phyloP scores from a whole-genome alignment of 2,113 vertebrate genomes.

The Macaca fascicularis region DNA sequence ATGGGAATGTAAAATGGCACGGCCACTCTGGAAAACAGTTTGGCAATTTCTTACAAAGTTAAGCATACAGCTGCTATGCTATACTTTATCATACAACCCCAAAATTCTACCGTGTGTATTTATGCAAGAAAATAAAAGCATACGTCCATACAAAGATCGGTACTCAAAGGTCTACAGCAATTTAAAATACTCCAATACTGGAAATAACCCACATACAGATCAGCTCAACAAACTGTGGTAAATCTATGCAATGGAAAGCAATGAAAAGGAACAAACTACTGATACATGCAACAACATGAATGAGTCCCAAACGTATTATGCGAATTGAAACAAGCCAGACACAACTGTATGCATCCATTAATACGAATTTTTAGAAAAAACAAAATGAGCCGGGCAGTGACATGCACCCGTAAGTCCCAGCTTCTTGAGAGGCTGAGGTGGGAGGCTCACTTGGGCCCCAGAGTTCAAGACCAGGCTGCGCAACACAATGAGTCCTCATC shows the following conservation, averaged over 20 bases:
- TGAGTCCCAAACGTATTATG: background rate
- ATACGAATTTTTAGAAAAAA: background rate
- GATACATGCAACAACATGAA: background rate
- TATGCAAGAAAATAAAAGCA: background rate
- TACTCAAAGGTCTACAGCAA: background rate
- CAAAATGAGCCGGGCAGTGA: background rate
- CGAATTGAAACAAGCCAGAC: background rate
- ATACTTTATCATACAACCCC: background rate
- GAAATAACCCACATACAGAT: background rate
- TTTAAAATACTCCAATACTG: constrained; percentile 10
- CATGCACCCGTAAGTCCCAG: background rate
- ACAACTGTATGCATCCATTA: background rate
- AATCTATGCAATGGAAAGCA: background rate
- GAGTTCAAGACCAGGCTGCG: background rate
- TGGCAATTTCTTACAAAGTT: background rate
- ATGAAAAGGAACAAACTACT: background rate
- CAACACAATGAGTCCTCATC: background rate
- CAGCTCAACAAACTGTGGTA: background rate
- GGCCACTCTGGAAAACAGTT: background rate
- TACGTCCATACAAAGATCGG: background rate
- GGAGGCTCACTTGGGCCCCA: background rate
- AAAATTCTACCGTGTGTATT: background rate
- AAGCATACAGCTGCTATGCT: background rate
- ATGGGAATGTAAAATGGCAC: background rate
- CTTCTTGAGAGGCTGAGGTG: background rate